These are phyloP conservation scores for Cacoxenus indagator DNA, from an alignment of 2,888 invertebrate genomes.

Conservation along the genomic window DNA sequence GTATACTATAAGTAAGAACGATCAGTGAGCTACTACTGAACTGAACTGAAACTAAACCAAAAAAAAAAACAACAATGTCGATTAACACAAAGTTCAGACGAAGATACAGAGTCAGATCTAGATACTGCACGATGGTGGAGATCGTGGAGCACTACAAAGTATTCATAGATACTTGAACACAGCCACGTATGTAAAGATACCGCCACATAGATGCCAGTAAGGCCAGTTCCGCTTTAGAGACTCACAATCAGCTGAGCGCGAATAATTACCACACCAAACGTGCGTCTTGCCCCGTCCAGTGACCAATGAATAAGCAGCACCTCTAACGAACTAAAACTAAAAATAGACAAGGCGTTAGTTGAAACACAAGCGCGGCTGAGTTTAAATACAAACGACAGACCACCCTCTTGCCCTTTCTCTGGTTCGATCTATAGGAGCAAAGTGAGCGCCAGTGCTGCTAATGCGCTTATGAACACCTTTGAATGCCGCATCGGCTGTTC, in stretches of 20 bases:
- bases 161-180: constrained; percentile 43
- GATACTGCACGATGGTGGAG: background rate
- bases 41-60: background rate
- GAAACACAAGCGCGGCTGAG: background rate
- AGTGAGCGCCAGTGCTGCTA: constrained; percentile 57
- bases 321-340: background rate
- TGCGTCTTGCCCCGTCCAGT: background rate
- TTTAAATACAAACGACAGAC: background rate
- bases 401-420: background rate
- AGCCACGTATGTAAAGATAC: constrained; percentile 49
- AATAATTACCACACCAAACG: constrained; percentile 58
- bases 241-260: constrained; percentile 65
- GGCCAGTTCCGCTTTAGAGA: constrained; percentile 63
- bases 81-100: constrained; percentile 5
- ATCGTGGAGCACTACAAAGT: constrained; percentile 24
- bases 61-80: background rate
- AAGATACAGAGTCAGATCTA: background rate
- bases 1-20: background rate
- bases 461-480: constrained; percentile 55
- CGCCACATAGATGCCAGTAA: constrained; percentile 54
- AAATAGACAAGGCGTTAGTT: constrained; percentile 9
- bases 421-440: background rate
- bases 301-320: background rate
- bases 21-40: constrained; percentile 4
- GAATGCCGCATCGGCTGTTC: background rate